Percentiles rank a stretch among this genome's conserved stretches.
Conservation (phyloP, 2,888 invertebrate genomes). For the Phrixothrix hirtus region DNA sequence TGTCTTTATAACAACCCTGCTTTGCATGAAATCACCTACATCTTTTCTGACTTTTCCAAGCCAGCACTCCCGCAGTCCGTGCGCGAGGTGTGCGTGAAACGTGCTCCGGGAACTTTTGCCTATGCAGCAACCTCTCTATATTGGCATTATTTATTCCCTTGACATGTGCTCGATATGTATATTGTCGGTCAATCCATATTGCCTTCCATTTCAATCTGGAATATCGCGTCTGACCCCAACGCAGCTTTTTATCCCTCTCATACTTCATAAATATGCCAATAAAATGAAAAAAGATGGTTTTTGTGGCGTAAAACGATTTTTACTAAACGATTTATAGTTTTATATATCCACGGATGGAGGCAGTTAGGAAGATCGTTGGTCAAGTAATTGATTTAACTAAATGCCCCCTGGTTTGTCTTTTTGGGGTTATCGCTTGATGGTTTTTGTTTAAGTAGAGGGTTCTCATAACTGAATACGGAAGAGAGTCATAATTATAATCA, state of each 20-base stretch:
- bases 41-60: conserved; percentile 32
- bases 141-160: conserved; percentile 55
- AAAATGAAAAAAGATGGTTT: conserved; percentile 44
- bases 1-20: conserved; percentile 42
- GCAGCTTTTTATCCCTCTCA: conserved; percentile 43
- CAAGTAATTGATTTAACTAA: conserved; percentile 49
- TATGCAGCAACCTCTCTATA: conserved; percentile 45
- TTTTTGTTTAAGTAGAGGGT: conserved; percentile 22
- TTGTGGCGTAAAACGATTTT: conserved; percentile 40
- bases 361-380: conserved; percentile 46
- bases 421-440: conserved; percentile 22
- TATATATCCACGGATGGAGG: conserved; percentile 44
- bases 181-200: conserved; percentile 55
- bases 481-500: too few relatives aligned
- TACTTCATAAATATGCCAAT: conserved; percentile 51
- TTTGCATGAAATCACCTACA: conserved; percentile 35
- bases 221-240: conserved; percentile 29
- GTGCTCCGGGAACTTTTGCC: conserved; percentile 42
- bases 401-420: conserved; percentile 27
- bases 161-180: conserved; percentile 57
- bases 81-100: conserved; percentile 41
- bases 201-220: conserved; percentile 43
- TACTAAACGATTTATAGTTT: conserved; percentile 52
- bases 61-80: conserved; percentile 33
- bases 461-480: too few relatives aligned